Percentiles rank a stretch among this genome's conserved stretches.
Conservation (phyloP, 2,888 invertebrate species). For the Agriopis leucophaearia region DNA sequence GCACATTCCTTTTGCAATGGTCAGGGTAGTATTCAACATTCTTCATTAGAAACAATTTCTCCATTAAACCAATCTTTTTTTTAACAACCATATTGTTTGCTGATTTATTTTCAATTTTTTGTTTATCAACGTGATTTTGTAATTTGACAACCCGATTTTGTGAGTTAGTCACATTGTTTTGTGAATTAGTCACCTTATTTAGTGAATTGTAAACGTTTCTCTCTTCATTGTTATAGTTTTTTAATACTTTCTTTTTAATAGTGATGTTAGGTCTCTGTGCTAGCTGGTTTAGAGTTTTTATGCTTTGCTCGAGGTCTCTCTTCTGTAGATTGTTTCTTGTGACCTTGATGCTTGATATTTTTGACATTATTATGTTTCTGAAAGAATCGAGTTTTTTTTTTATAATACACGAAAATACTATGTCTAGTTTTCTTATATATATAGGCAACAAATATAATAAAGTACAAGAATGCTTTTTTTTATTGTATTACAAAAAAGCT, state of each 20-base stretch:
- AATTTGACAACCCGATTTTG: not conserved
- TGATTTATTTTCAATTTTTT: not conserved
- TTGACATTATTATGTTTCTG: not conserved
- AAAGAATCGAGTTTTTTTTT: too few species aligned
- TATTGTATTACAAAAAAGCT: too few species aligned
- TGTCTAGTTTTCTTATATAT: too few species aligned
- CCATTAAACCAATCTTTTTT: slow-evolving; percentile 40
- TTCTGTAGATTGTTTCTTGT: not conserved
- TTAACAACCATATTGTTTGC: not conserved
- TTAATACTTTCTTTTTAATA: slow-evolving; percentile 12
- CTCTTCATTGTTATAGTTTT: not conserved
- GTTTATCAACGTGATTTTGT: not conserved
- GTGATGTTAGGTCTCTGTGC: not conserved
- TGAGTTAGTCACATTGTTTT: not conserved
- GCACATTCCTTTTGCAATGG: slow-evolving; percentile 57
- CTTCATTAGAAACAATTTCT: slow-evolving; percentile 26
- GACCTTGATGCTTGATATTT: not conserved
- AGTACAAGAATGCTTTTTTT: too few species aligned
- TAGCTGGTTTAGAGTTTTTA: slow-evolving; percentile 4
- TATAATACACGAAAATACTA: too few species aligned
- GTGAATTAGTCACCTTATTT: not conserved
- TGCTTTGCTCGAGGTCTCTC: not conserved
- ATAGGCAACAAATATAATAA: too few species aligned
- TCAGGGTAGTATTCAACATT: slow-evolving; percentile 65
- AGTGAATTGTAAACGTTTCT: not conserved